Evolutionary conservation across 2,113 vertebrate species (phyloP), one percentile per base, ranked within the genome.

Genomic region (Macrotus californicus): DNA sequence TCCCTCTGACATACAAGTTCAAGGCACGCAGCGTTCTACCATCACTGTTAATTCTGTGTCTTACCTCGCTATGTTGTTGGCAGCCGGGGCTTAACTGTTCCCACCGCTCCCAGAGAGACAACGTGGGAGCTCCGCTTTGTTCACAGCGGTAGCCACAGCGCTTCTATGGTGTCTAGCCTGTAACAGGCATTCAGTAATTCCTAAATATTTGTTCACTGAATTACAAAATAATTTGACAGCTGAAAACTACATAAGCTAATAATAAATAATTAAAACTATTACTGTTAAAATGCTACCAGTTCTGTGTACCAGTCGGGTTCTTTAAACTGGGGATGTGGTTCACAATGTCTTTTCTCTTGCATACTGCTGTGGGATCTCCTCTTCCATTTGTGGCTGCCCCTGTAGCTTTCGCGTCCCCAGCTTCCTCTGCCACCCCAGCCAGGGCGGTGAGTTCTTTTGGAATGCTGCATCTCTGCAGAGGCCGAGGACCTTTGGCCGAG

Each of bases 331-430:
- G 97, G 98, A 91, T 95, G 96, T 91, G 97, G 94, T 98, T 98
- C 99, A 94, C 98, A 98, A 80, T 97, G 98, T 87, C 98, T 99
- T 96, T 99, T 99, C 96, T 99, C 99, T 86, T 99, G 98, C 77
- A 99, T 99, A 41, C 99, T 99, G 98, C 99, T 99, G 90, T 98
- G 99, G 5, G 99, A 99, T 84, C 98, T 99, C 83, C 97, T 98
- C 84, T 97, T 99, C 70, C 98, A 98, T 14, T 99, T 98, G 91
- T 99, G 99, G 83, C 97, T 98, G 97, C 96, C 98, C 21, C 98
- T 98, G 96, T 98, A 98, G 94, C 98, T 99, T 94, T 98, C 98
- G 52, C 98, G 93, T 80, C 98, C 99, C 98, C 99, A 99, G 97
- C 98, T 98, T 97, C 98, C 98, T 36, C 99, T 98, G 89, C 98